Base-by-base conservation (phyloP, 2,888 invertebrate species). In the Temnothorax ravouxi region DNA sequence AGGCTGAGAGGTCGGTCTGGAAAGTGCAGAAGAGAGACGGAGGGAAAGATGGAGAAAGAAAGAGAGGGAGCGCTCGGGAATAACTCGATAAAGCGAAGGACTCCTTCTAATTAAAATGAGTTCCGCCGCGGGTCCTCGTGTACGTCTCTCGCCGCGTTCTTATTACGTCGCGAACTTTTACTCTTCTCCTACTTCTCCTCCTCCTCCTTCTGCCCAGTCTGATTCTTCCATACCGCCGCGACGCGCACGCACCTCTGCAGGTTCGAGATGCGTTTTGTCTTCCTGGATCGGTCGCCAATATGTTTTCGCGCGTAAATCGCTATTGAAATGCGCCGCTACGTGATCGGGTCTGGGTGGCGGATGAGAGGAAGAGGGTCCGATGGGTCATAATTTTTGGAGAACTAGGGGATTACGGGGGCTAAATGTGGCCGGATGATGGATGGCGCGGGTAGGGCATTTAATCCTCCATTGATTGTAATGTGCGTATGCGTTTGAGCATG, bases 31-130 rank as follows among this genome's bases (percentile, higher is more conserved):
- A 84, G 69, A 71, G 85, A 83, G 61, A 62, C 69, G 64, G 67
- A 62, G 94, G 88, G 50, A 64, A 75, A 69, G 72, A 69, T 34
- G 69, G 69, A 72, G 79, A 83, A 44, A 66, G 61, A 47, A 21
- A 92, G 84, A 72, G 84, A 84, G 91, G 89, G 91, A 93, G 72
- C 21, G 38, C 79, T 81, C 83, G 76, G 86, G 88, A 88, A 89
- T 89, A 87, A 88, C 88, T 89, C 89, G 88, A 91, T 91, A 91
- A 88, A 90, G 82, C 88, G 90, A 87, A 90, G 89, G 90, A 88
- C 88, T 88, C 88, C 89, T 88, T 90, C 91, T 91, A 91, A 91
- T 91, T 91, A 91, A 91, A 91, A 91, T 90, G 90, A 89, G 90
- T 90, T 89, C 90, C 89, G 89, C 89, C 89, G 89, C 89, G 88